Conservation (phyloP, 1,140 invertebrate species). For the Diploscapter pachys region DNA sequence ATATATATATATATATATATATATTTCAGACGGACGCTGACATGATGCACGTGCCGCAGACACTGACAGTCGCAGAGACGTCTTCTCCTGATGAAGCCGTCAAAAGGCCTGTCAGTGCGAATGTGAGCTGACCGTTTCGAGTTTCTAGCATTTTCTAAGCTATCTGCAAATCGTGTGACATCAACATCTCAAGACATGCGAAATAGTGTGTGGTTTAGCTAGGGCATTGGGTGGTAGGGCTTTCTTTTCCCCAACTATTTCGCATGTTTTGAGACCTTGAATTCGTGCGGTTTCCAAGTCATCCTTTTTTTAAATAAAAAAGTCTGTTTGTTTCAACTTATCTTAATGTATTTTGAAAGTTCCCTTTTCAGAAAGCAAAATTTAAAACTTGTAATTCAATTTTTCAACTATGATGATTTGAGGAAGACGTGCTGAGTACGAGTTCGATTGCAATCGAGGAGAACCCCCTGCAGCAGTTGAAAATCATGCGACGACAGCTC, state of each 20-base stretch:
- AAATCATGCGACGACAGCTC: conserved; percentile 41
- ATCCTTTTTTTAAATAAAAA: conserved; percentile 4
- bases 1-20: too few relatives aligned
- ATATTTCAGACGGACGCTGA: too few relatives aligned
- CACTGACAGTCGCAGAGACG: too few relatives aligned
- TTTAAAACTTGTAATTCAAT: conserved; percentile 6
- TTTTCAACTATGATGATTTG: conserved; percentile 10
- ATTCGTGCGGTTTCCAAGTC: not conserved
- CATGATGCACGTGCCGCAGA: too few relatives aligned
- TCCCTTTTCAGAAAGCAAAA: not conserved
- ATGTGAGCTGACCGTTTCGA: too few relatives aligned
- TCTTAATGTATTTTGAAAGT: not conserved
- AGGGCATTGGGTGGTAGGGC: too few relatives aligned
- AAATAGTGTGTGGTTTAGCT: not conserved
- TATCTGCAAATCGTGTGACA: not conserved
- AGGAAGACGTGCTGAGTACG: conserved; percentile 14
- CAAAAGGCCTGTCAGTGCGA: too few relatives aligned
- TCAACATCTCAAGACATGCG: not conserved
- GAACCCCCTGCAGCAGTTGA: conserved; percentile 46
- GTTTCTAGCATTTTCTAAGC: too few relatives aligned
- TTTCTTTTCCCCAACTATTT: conserved; percentile 5
- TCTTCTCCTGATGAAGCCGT: too few relatives aligned
- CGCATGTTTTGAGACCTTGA: conserved; percentile 3
- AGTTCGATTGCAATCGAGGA: conserved; percentile 41
- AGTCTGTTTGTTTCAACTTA: not conserved